Percentiles rank a stretch among this genome's conserved stretches.
These are phyloP conservation scores for Scomber colias DNA, from an alignment of 2,113 vertebrate genomes.

Conservation along the genomic window DNA sequence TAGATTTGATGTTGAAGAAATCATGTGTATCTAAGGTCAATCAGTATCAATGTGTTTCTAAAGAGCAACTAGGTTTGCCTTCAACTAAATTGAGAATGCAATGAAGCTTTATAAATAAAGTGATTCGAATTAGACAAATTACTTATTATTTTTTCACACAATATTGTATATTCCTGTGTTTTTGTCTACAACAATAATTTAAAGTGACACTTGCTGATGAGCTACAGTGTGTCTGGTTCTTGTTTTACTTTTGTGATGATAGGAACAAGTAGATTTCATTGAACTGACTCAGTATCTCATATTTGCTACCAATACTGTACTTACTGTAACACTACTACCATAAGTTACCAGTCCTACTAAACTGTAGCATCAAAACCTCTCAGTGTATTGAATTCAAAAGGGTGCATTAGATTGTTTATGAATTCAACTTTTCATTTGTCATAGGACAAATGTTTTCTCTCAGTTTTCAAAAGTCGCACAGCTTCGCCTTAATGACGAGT, in stretches of 20 bases:
- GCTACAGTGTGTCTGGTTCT: not conserved
- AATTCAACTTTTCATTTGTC: too few relatives aligned
- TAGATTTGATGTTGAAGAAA: constrained; percentile 16
- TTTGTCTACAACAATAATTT: not conserved
- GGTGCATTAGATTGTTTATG: too few relatives aligned
- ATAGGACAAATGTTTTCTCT: too few relatives aligned
- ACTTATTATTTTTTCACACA: not conserved
- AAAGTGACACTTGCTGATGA: not conserved
- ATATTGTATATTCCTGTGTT: not conserved
- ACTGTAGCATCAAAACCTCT: too few relatives aligned
- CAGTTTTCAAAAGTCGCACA: too few relatives aligned
- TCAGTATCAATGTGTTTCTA: constrained; percentile 44
- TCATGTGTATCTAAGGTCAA: constrained; percentile 49
- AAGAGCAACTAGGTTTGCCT: constrained; percentile 65
- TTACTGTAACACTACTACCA: too few relatives aligned
- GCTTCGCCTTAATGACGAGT: too few relatives aligned
- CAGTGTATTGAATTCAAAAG: too few relatives aligned
- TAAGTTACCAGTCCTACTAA: too few relatives aligned
- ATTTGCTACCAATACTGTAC: too few relatives aligned
- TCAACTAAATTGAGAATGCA: constrained; percentile 69
- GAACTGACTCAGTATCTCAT: not conserved
- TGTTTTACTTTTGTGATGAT: not conserved
- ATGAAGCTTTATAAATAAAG: constrained; percentile 78
- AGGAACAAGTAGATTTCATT: not conserved
- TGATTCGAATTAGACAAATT: constrained; percentile 55